Conservation (phyloP, 2,113 vertebrate genomes). For the Copsychus sechellarum region DNA sequence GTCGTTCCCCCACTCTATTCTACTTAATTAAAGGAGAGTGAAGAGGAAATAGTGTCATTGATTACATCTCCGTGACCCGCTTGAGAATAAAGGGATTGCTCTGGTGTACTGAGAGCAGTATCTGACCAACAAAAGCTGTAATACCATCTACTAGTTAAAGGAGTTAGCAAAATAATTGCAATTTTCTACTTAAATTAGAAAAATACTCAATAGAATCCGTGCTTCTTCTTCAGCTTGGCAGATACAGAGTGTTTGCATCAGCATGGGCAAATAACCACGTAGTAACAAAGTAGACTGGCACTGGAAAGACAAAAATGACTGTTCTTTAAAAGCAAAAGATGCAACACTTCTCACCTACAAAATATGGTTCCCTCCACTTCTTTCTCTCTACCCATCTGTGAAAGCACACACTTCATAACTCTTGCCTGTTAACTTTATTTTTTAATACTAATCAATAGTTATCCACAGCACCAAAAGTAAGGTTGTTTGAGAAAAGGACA, state of each 20-base stretch:
- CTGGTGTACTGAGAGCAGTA: not conserved
- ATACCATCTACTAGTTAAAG: conserved; percentile 13
- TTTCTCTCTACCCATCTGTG: not conserved
- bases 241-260: not conserved
- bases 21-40: not conserved
- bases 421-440: not conserved
- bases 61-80: not conserved
- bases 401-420: not conserved
- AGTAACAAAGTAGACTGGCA: not conserved
- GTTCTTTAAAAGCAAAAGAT: not conserved
- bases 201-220: not conserved
- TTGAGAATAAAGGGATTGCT: conserved; percentile 9
- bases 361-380: not conserved
- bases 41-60: not conserved
- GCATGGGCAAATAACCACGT: not conserved
- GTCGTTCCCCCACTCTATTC: not conserved
- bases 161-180: conserved; percentile 12
- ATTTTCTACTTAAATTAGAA: conserved; percentile 19
- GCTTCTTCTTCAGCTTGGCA: not conserved
- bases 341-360: not conserved
- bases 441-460: not conserved
- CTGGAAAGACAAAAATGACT: not conserved
- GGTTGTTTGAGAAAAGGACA: not conserved
- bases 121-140: not conserved
- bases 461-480: not conserved